Evolutionary conservation across 2,797 vertebrate species (phyloP).

Genomic region (Notoglanidium macrostoma): DNA sequence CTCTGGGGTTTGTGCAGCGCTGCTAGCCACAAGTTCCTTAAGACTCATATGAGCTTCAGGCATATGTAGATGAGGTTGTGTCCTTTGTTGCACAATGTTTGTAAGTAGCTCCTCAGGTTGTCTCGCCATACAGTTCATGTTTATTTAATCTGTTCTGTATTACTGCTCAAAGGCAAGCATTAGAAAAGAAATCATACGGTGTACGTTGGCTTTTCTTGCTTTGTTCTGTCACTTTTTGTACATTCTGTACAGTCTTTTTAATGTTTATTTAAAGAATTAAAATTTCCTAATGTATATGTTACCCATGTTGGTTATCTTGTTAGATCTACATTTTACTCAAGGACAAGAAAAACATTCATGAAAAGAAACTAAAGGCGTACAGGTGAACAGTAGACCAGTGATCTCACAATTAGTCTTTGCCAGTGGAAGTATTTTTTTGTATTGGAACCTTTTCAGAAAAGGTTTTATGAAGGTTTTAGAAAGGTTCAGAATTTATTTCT

Average conservation of each 20-base stretch:
- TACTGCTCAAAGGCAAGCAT: not conserved
- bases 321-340: constrained; percentile 1
- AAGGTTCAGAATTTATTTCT: no score
- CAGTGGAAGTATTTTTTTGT: not conserved
- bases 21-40: not conserved
- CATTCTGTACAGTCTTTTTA: constrained; percentile 66
- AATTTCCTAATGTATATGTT: constrained; percentile 50
- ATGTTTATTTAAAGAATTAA: constrained; percentile 71
- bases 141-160: not conserved
- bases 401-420: not conserved
- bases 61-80: constrained; percentile 1
- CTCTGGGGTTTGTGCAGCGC: not conserved
- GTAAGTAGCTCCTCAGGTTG: constrained; percentile 12
- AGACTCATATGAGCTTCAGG: not conserved
- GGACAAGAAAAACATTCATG: not conserved
- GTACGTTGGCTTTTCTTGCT: constrained; percentile 26
- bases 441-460: not conserved
- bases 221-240: constrained; percentile 60
- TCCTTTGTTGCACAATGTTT: not conserved
- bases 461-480: no score
- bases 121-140: not conserved
- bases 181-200: constrained; percentile 7
- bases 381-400: not conserved
- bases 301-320: constrained; percentile 42
- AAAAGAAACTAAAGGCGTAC: not conserved